These are phyloP conservation scores for Lasius platythorax DNA, from an alignment of 2,888 invertebrate species.

Conservation along the genomic window DNA sequence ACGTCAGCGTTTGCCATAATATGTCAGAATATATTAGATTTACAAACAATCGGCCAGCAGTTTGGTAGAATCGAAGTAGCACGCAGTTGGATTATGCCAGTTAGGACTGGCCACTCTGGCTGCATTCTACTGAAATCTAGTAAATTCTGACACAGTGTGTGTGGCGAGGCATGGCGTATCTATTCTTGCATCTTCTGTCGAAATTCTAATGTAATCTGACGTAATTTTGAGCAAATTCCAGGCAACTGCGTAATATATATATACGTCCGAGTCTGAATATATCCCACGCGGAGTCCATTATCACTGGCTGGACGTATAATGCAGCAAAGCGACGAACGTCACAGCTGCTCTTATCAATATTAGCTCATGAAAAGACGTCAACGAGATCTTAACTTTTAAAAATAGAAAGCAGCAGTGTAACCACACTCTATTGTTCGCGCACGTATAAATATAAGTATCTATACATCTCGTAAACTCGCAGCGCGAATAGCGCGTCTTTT, in stretches of 20 bases:
- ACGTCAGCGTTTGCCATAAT: neutral
- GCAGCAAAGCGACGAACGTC: neutral
- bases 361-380: neutral
- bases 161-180: conserved; percentile 21
- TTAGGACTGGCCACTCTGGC: neutral
- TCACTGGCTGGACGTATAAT: neutral
- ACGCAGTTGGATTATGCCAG: neutral
- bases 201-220: conserved; percentile 31
- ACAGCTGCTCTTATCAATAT: neutral
- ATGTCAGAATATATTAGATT: conserved; percentile 18
- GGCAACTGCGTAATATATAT: neutral
- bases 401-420: neutral
- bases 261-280: neutral
- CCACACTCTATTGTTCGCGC: neutral
- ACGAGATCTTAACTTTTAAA: conserved; percentile 18
- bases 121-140: conserved; percentile 13
- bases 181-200: conserved; percentile 7
- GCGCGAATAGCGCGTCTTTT: neutral
- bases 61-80: neutral
- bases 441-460: conserved; percentile 1
- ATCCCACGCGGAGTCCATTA: conserved; percentile 10
- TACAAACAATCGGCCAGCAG: conserved; percentile 1
- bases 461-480: neutral
- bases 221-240: conserved; percentile 30
- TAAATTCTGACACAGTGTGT: conserved; percentile 15